phyloP scores from a whole-genome alignment of 2,113 vertebrate genomes.

The Heliornis fulica region DNA sequence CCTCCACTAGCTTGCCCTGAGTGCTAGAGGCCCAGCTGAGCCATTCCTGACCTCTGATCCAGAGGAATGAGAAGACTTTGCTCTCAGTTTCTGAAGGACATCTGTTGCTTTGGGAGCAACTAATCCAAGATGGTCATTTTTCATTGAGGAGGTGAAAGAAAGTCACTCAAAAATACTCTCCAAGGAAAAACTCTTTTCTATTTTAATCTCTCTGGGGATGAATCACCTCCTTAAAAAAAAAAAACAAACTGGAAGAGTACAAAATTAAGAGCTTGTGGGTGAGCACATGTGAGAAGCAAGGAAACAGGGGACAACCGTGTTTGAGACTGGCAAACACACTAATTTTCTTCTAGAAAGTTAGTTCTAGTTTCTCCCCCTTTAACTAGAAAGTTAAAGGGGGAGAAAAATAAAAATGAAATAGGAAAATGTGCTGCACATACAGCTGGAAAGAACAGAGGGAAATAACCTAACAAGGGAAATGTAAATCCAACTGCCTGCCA shows the following conservation, averaged over 20 bases:
- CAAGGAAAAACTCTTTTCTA: not conserved
- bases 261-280: not conserved
- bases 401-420: not conserved
- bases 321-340: not conserved
- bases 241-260: not conserved
- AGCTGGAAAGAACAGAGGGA: not conserved
- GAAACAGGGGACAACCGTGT: not conserved
- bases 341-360: not conserved
- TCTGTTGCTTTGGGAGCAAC: not conserved
- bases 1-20: not conserved
- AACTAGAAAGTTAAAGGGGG: not conserved
- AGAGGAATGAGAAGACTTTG: not conserved
- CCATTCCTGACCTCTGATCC: not conserved
- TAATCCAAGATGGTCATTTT: not conserved
- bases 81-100: not conserved
- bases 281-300: not conserved
- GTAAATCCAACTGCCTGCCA: not conserved
- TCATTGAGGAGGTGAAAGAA: not conserved
- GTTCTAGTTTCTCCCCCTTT: no score
- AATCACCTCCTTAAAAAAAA: not conserved
- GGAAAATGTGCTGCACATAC: not conserved
- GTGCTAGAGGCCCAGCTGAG: not conserved
- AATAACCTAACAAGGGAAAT: not conserved
- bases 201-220: not conserved
- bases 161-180: not conserved